phyloP scores from a whole-genome alignment of 2,888 invertebrate genomes.

The Halictus ligatus region DNA sequence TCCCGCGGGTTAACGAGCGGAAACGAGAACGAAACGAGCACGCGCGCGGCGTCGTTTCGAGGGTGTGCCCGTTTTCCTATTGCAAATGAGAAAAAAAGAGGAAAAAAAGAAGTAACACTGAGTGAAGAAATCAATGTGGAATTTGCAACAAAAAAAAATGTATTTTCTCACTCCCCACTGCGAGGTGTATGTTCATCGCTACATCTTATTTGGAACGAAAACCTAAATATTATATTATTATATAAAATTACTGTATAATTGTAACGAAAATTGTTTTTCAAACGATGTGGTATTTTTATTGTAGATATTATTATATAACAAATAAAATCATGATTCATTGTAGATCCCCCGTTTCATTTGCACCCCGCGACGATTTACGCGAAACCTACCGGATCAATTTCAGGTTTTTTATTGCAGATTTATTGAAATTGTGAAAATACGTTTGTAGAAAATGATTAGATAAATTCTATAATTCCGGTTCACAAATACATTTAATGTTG shows the following conservation, averaged over 20 bases:
- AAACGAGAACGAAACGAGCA: neutral
- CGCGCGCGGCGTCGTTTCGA: slow-evolving; percentile 67
- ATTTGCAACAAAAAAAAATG: slow-evolving; percentile 79
- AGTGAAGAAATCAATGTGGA: slow-evolving; percentile 80
- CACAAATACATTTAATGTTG: neutral
- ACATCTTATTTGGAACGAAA: slow-evolving; percentile 82
- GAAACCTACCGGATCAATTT: neutral
- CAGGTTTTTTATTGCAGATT: neutral
- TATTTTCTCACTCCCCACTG: slow-evolving; percentile 83
- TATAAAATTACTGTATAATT: slow-evolving; percentile 83
- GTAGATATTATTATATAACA: slow-evolving; percentile 84
- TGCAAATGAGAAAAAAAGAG: slow-evolving; percentile 63
- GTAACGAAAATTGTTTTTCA: slow-evolving; percentile 84
- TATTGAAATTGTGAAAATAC: no score
- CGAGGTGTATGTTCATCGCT: slow-evolving; percentile 83
- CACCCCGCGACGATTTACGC: neutral
- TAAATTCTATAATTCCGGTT: no score
- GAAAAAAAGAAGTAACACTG: slow-evolving; percentile 68
- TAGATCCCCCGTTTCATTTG: slow-evolving; percentile 53
- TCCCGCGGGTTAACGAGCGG: neutral
- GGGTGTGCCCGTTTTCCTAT: slow-evolving; percentile 66
- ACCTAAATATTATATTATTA: slow-evolving; percentile 81
- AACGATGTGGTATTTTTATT: slow-evolving; percentile 84
- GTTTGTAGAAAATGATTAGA: no score
- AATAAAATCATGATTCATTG: slow-evolving; percentile 84